Base-by-base conservation (phyloP, 2,888 invertebrate genomes). In the Crematogaster levior region DNA sequence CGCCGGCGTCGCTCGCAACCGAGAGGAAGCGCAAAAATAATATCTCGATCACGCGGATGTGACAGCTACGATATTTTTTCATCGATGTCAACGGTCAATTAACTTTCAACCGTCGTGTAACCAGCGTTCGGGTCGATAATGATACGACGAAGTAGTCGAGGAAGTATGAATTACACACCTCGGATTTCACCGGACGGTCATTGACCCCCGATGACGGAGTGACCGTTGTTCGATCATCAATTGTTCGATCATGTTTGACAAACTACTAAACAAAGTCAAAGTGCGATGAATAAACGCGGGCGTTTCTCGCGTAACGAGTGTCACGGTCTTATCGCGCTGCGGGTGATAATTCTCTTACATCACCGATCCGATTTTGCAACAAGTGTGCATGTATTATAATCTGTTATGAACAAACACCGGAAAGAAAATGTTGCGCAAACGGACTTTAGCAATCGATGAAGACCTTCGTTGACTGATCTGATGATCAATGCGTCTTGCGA, bases 361-460 rank as follows among this genome's bases (percentile, higher is more conserved):
- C 40, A 73, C 27, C 43, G 65, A 65, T 63, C 30, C 65, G 48
- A 75, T 63, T 51, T 75, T 75, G 34, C 24, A 61, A 74, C 27
- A 3, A 27, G 1, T 12, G n/a, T 10, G 24, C 18, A 18, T 24
- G 27, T 27, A 27, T 56, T 53, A 24, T 63, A 37, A 74, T 34
- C 63, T 18, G 34, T 63, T 74, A 46, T 7, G 37, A 12, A 63
- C 18, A 75, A 65, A 51, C 61, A 51, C 24, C 9, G 34, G 15
- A 27, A 63, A n/a, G 7, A 24, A 37, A 34, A n/a, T 1, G 66
- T 65, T 75, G 66, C 51, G 46, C 27, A 65, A 65, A 48, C 48
- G n/a, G 34, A 43, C 24, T 75, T 51, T 51, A n/a, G 18, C 65
- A 48, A 75, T 75, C 75, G 66, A 51, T 65, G 66, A 75, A 75